Evolutionary conservation across 2,888 invertebrate species (phyloP).

Genomic region (Agrotis puta): DNA sequence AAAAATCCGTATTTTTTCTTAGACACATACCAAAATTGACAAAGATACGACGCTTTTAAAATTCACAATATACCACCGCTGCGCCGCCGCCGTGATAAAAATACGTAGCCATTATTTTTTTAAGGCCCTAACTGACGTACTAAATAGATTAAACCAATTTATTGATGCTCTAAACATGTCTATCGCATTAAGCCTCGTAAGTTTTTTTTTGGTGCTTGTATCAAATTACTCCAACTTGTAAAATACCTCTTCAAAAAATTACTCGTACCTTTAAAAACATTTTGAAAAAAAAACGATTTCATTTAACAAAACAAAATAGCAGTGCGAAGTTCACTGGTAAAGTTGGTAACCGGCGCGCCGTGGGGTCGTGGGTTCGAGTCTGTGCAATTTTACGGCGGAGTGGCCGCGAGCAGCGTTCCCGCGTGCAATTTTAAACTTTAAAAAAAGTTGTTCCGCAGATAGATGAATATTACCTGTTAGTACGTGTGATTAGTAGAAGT

Average conservation of each 20-base stretch:
- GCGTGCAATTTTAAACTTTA: constrained; percentile 80
- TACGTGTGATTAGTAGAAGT: constrained; percentile 52
- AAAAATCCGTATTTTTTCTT: no score
- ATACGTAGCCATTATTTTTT: no score
- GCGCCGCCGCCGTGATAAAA: no score
- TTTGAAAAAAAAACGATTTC: constrained; percentile 35
- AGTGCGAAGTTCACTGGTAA: constrained; percentile 71
- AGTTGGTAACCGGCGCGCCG: constrained; percentile 77
- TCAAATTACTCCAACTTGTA: neutral
- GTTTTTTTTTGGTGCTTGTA: neutral
- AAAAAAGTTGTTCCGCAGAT: constrained; percentile 72
- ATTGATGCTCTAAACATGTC: no score
- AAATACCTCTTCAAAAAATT: neutral
- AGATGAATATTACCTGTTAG: constrained; percentile 73
- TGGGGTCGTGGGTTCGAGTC: constrained; percentile 72
- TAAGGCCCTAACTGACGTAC: no score
- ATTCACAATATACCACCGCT: no score
- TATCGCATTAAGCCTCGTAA: no score
- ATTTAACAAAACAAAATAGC: constrained; percentile 74
- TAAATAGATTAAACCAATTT: no score
- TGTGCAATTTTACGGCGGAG: constrained; percentile 77
- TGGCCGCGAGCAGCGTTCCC: constrained; percentile 62
- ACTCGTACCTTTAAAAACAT: constrained; percentile 23
- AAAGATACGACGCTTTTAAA: no score
- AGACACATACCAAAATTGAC: no score